Evolutionary conservation across 2,888 invertebrate species (phyloP).

Genomic region (Sicus ferrugineus): DNA sequence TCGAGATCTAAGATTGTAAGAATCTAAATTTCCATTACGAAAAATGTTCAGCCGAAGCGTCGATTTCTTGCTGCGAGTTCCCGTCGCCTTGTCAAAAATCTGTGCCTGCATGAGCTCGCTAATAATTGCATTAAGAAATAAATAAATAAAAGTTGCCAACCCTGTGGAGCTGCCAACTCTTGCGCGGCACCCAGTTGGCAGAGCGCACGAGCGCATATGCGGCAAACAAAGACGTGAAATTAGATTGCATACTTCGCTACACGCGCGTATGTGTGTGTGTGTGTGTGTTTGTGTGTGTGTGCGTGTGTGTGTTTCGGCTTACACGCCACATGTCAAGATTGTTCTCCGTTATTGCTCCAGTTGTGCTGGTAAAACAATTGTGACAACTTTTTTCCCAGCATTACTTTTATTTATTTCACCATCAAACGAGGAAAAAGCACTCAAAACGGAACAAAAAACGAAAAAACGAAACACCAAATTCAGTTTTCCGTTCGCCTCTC

Average conservation of each 20-base stretch:
- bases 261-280: too few relatives aligned
- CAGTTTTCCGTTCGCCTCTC: neutral
- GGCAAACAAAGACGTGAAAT: conserved; percentile 5
- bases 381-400: conserved; percentile 16
- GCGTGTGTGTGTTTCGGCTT: too few relatives aligned
- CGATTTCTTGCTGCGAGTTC: too few relatives aligned
- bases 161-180: neutral
- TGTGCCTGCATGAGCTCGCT: neutral
- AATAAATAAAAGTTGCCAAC: conserved; percentile 16
- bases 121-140: conserved; percentile 13
- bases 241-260: too few relatives aligned
- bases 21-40: too few relatives aligned
- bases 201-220: neutral
- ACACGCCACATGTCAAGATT: conserved; percentile 22
- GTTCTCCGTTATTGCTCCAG: conserved; percentile 16
- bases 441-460: too few relatives aligned
- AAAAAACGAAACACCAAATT: neutral
- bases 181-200: neutral
- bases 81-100: neutral
- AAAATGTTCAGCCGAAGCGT: neutral
- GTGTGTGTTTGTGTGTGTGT: too few relatives aligned
- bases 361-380: conserved; percentile 21
- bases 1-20: too few relatives aligned
- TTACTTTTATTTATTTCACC: conserved; percentile 18
- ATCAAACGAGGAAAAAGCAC: neutral